Base-by-base conservation (phyloP, 1,140 invertebrate genomes). In the Diploscapter pachys region DNA sequence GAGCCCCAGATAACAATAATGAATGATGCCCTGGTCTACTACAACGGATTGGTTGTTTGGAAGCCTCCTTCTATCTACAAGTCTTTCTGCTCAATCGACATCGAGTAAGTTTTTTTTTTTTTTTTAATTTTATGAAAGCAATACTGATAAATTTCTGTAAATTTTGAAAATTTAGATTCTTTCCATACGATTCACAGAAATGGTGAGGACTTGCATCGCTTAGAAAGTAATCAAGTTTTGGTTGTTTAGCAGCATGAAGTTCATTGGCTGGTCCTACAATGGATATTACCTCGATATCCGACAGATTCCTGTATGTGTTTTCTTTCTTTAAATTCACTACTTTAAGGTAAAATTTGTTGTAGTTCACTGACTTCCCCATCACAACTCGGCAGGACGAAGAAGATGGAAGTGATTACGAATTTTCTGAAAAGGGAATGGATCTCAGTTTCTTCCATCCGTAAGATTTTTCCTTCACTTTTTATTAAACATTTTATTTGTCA, bases 11-110 rank as follows among this genome's bases (percentile, higher is more conserved):
- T 89, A 4, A 89, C 89, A 6, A 83, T 89, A 8, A 86, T 88
- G 82, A 89, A 87, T 13, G 89, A 89, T 79, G 89, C 88, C 3
- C 87, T 87, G 4, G 81, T 89, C 55, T 84, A 89, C 86, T 91
- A 94, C 86, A 95, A 93, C 85, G 96, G 96, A 13, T 92, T 92
- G 87, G 94, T 98, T 59, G 89, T 74, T 6, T 98, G 95, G 95
- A 96, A 96, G 85, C 95, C 95, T 55, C 95, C 95, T 66, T 95
- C 95, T 8, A 98, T 99, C 86, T 98, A 97, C 86, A 98, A 98
- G 87, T 96, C 93, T 4, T 97, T 94, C 3, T 99, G 96, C 63
- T 68, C 71, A 6, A 95, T 97, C 80, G 92, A 96, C 87, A 93
- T 96, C 1, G 89, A 92, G 59, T 94, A 94, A 5, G 55, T 31